Percentiles rank a stretch among this genome's conserved stretches.
Evolutionary conservation across 2,113 vertebrate genomes (phyloP).

Genomic region (Pholis gunnellus): DNA sequence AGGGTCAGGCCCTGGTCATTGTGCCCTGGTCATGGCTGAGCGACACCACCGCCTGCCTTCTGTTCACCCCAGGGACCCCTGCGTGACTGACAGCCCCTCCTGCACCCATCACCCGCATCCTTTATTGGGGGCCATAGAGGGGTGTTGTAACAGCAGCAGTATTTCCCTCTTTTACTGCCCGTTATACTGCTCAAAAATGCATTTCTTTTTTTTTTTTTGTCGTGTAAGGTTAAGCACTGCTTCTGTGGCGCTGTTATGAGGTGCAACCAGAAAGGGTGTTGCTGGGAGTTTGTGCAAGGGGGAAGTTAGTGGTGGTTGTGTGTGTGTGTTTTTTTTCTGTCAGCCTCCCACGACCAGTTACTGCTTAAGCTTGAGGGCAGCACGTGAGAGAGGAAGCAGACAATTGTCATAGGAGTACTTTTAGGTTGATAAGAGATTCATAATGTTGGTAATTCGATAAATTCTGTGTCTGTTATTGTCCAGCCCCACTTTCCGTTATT

Average conservation of each 20-base stretch:
- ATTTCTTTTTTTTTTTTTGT: slow-evolving; percentile 41
- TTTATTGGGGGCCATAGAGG: slow-evolving; percentile 75
- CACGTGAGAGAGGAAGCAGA: not conserved
- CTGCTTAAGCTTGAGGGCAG: not conserved
- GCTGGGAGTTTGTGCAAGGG: slow-evolving; percentile 14
- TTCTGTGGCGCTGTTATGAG: slow-evolving; percentile 33
- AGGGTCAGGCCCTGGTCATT: slow-evolving; percentile 82
- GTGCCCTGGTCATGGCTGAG: slow-evolving; percentile 83
- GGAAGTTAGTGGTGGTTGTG: slow-evolving; percentile 50
- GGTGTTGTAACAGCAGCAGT: slow-evolving; percentile 63
- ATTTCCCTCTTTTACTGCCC: slow-evolving; percentile 62
- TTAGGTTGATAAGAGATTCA: not conserved
- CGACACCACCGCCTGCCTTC: slow-evolving; percentile 82
- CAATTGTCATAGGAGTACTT: not conserved
- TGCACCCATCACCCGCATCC: slow-evolving; percentile 76
- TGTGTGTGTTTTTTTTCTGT: slow-evolving; percentile 2
- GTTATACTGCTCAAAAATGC: slow-evolving; percentile 45
- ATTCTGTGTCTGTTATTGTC: not conserved
- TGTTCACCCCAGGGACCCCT: slow-evolving; percentile 80
- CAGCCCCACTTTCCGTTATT: not conserved
- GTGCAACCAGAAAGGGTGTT: slow-evolving; percentile 48
- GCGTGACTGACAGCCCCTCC: slow-evolving; percentile 81
- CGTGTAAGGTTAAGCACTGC: not conserved
- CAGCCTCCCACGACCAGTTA: slow-evolving; percentile 27
- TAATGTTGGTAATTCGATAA: not conserved